Evolutionary conservation across 2,797 vertebrate genomes (phyloP), one percentile per base, ranked within the genome.

Genomic region (Channa striata): DNA sequence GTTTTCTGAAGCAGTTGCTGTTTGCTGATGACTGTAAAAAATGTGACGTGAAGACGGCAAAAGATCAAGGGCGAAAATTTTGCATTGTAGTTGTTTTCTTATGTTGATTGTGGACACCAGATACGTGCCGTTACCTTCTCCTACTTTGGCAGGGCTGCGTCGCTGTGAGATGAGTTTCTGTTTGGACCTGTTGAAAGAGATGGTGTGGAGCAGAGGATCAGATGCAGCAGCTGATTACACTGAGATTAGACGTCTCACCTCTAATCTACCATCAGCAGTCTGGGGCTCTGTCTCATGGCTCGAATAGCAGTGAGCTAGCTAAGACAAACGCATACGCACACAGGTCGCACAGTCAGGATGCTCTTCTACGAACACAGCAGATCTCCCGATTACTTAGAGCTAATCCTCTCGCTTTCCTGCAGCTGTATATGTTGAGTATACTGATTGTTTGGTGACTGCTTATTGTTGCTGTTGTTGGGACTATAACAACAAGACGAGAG

Each of bases 211-310:
- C 50, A 17, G 62, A 78, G 90, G 87, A 91, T 91, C 89, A 90
- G 88, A 92, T 90, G 87, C 82, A 83, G 68, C 56, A 54, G 75
- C 78, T 89, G 90, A 93, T 92, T 89, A 87, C 76, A 68, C 74
- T 77, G 74, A 90, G 86, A 91, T 91, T 85, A 89, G 77, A 90
- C 77, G 81, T 88, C 86, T 91, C 88, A 87, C 83, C 83, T 85
- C 84, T 92, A 92, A 93, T 93, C 92, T 92, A 52, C 68, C 83
- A 88, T 92, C 88, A 85, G 77, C 84, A 86, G 86, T 83, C 88
- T 88, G 82, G 81, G 82, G 43, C 69, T 79, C 74, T 77, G 79
- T 91, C 84, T 88, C 84, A 72, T 57, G 74, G 80, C 74, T 87
- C 80, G 13, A 63, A 80, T 78, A 83, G 78, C 74, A 82, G 69